phyloP scores from a whole-genome alignment of 2,113 vertebrate genomes.

The Trematomus loennbergii region DNA sequence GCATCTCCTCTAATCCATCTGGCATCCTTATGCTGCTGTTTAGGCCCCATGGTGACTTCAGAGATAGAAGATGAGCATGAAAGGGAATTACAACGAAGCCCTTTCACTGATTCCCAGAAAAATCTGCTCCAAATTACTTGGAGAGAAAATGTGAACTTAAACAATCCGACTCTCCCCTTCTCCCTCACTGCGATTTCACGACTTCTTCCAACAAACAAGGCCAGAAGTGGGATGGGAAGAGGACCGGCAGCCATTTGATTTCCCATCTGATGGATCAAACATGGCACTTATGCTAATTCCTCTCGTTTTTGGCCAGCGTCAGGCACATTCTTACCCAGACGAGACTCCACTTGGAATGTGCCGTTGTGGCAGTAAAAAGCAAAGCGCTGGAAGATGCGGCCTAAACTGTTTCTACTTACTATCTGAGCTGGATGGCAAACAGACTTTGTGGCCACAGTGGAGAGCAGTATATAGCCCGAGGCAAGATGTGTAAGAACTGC shows the following conservation, averaged over 20 bases:
- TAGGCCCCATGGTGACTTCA: conserved; percentile 83
- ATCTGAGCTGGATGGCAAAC: conserved; percentile 34
- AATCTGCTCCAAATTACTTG: conserved; percentile 94
- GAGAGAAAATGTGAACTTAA: conserved; percentile 90
- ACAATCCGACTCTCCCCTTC: conserved; percentile 83
- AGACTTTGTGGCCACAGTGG: conserved; percentile 18
- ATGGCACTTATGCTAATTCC: conserved; percentile 93
- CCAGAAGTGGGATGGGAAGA: conserved; percentile 81
- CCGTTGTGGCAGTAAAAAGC: conserved; percentile 69
- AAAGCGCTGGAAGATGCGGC: conserved; percentile 35
- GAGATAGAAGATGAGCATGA: conserved; percentile 89
- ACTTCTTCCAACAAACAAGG: conserved; percentile 87
- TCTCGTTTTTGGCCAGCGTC: conserved; percentile 79
- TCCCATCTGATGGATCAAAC: conserved; percentile 88
- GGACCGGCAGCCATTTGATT: conserved; percentile 86
- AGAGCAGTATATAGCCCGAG: conserved; percentile 3
- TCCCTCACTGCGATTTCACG: conserved; percentile 84
- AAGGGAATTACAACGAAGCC: conserved; percentile 90
- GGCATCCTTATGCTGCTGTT: conserved; percentile 88
- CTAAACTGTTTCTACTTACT: conserved; percentile 27
- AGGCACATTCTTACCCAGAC: conserved; percentile 67
- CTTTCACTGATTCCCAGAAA: conserved; percentile 83
- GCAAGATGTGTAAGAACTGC: background rate
- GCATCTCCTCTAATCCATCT: conserved; percentile 85
- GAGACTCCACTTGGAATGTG: conserved; percentile 76